A percentile compares a stretch with the other conserved stretches of the same genome.
phyloP scores from a whole-genome alignment of 2,888 invertebrate genomes.

The Agrochola lychnidis region DNA sequence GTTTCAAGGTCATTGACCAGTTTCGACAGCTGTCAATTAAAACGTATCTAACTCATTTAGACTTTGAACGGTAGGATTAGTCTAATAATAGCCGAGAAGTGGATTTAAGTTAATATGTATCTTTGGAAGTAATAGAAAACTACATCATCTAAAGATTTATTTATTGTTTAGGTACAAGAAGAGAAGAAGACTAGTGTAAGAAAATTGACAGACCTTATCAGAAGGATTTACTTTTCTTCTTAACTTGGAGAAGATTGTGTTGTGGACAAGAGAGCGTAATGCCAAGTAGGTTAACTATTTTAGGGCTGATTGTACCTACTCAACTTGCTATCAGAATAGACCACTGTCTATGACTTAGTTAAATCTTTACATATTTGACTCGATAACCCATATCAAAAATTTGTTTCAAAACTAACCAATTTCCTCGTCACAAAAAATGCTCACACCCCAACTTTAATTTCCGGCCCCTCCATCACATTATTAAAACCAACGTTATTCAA shows the following conservation, averaged over 20 bases:
- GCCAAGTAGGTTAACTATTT: too few relatives aligned
- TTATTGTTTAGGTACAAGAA: neutral
- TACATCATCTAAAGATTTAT: neutral
- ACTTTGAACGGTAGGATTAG: constrained; percentile 2
- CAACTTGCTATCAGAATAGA: neutral
- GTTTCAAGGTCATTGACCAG: constrained; percentile 20
- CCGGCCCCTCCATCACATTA: constrained; percentile 32
- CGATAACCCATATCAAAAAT: neutral
- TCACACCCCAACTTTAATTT: constrained; percentile 44
- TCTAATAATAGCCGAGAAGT: neutral
- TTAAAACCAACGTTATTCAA: constrained; percentile 40
- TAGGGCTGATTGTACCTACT: neutral
- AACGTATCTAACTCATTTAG: constrained; percentile 18
- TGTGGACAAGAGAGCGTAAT: neutral
- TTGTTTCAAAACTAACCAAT: neutral
- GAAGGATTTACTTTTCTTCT: too few relatives aligned
- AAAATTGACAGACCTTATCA: neutral
- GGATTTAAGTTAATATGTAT: neutral
- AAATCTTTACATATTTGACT: neutral
- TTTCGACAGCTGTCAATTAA: constrained; percentile 39
- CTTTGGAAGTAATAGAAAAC: neutral
- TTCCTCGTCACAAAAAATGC: constrained; percentile 12
- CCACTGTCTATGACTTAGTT: neutral
- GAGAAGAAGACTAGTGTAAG: neutral
- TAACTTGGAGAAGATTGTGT: neutral